phyloP scores from a whole-genome alignment of 2,888 invertebrate genomes.

The Caenorhabditis plicata region DNA sequence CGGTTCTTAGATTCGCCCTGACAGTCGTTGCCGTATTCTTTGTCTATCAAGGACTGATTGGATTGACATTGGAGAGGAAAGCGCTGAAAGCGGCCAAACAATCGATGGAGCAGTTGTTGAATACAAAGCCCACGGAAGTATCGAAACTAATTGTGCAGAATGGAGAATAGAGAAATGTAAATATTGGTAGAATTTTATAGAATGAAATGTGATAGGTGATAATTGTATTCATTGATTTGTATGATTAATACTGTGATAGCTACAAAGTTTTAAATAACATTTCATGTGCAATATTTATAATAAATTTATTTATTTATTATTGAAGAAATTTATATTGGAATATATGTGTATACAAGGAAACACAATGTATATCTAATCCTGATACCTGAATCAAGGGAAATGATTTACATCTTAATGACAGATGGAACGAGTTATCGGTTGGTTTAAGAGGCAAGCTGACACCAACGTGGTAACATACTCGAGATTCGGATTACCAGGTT shows the following conservation, averaged over 20 bases:
- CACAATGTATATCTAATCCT: too few species aligned
- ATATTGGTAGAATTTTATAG: too few species aligned
- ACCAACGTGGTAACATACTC: conserved; percentile 56
- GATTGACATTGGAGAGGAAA: conserved; percentile 62
- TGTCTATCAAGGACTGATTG: conserved; percentile 62
- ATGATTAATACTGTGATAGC: background rate
- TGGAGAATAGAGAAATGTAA: too few species aligned
- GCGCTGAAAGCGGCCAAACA: conserved; percentile 63
- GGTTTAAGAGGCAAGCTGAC: conserved; percentile 55
- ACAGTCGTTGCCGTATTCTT: conserved; percentile 60
- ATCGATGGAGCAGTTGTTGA: conserved; percentile 49
- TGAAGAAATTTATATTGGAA: too few species aligned
- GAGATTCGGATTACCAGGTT: conserved; percentile 60
- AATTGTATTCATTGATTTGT: background rate
- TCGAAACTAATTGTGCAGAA: too few species aligned
- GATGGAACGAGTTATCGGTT: conserved; percentile 36
- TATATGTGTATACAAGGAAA: too few species aligned
- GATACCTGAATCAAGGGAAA: too few species aligned
- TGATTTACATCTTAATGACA: too few species aligned
- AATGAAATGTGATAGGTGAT: background rate
- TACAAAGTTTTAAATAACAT: background rate
- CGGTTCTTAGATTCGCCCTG: conserved; percentile 46
- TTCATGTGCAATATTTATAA: background rate
- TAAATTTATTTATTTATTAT: background rate
- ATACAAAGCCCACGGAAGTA: too few species aligned